Conservation (phyloP, 2,797 vertebrate species). For the Rhincodon typus region DNA sequence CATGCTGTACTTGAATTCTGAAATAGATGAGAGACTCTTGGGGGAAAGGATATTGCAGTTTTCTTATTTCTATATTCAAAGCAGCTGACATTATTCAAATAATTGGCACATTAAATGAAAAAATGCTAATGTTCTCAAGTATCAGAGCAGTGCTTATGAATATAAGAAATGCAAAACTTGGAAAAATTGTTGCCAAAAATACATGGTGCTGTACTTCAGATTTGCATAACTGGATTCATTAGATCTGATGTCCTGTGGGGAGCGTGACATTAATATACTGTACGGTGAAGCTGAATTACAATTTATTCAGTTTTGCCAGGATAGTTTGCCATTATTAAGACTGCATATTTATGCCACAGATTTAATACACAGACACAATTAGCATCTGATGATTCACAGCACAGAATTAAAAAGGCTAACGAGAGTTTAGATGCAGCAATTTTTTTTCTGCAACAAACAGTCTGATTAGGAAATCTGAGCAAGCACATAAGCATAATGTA, state of each 20-base stretch:
- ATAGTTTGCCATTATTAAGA: constrained; percentile 16
- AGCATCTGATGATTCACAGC: constrained; percentile 29
- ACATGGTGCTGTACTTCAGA: not conserved
- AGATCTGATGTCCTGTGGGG: constrained; percentile 3
- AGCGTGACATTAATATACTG: constrained; percentile 27
- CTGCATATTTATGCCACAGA: constrained; percentile 20
- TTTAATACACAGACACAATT: constrained; percentile 34
- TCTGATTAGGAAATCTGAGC: not conserved
- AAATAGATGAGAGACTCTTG: constrained; percentile 23
- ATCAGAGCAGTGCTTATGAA: constrained; percentile 25
- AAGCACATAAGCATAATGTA: not conserved
- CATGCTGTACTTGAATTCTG: constrained; percentile 23
- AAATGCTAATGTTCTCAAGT: constrained; percentile 9
- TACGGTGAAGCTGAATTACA: constrained; percentile 23
- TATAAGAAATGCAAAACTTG: constrained; percentile 34
- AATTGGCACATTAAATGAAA: constrained; percentile 34
- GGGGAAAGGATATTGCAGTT: constrained; percentile 22
- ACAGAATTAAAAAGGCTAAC: constrained; percentile 11
- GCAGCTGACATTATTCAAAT: constrained; percentile 35
- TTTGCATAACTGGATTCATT: constrained; percentile 36
- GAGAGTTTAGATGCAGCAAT: constrained; percentile 11
- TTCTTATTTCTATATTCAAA: constrained; percentile 33
- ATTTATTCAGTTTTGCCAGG: constrained; percentile 26
- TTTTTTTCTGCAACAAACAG: not conserved
- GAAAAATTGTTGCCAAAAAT: constrained; percentile 28